These are phyloP conservation scores for Picathartes gymnocephalus DNA, from an alignment of 2,113 vertebrate species.

Conservation along the genomic window DNA sequence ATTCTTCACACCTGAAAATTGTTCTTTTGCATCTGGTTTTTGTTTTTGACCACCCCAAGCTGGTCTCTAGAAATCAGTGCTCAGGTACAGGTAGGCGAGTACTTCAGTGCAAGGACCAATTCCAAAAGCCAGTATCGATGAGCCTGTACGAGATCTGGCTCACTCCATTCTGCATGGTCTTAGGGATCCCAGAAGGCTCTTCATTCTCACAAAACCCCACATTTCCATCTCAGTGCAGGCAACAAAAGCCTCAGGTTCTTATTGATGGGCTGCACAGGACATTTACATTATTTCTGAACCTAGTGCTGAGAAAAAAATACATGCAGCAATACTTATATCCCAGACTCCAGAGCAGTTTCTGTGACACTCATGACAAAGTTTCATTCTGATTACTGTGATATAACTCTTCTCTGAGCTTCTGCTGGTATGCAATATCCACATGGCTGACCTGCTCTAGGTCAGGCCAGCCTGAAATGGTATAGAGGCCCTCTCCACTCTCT, in stretches of 20 bases:
- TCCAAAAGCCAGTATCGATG: background rate
- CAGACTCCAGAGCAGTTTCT: background rate
- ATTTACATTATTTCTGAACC: background rate
- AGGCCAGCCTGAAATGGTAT: background rate
- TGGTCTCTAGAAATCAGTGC: background rate
- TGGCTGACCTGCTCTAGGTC: background rate
- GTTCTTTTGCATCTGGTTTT: accelerated
- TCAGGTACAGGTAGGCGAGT: background rate
- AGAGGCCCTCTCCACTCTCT: background rate
- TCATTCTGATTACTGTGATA: background rate
- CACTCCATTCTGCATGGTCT: background rate
- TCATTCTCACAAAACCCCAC: background rate
- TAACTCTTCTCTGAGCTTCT: background rate
- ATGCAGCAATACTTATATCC: background rate
- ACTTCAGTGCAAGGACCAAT: background rate
- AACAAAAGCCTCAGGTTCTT: background rate
- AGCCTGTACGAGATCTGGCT: accelerated
- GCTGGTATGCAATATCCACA: accelerated
- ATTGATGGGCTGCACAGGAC: background rate
- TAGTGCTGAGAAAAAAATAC: background rate
- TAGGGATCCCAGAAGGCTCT: background rate
- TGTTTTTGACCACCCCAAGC: background rate
- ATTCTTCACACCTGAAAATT: background rate
- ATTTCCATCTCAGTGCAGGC: background rate
- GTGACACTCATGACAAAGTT: background rate